These are phyloP conservation scores for Microctonus brassicae DNA, from an alignment of 2,888 invertebrate genomes.

Conservation along the genomic window DNA sequence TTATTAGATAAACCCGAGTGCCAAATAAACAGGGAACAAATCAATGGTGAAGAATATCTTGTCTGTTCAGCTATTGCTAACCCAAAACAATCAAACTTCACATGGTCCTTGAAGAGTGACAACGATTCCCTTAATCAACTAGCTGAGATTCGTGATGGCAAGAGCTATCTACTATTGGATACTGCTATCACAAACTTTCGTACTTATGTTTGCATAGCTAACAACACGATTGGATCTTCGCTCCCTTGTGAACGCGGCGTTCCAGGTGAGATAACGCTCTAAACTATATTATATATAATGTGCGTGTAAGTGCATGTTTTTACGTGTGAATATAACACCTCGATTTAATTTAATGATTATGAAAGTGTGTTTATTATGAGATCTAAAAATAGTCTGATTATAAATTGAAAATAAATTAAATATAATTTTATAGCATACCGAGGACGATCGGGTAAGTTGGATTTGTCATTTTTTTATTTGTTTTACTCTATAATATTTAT, in stretches of 20 bases:
- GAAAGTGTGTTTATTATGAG: no score
- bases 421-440: slow-evolving; percentile 45
- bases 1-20: slow-evolving; percentile 86
- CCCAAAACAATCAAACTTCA: slow-evolving; percentile 82
- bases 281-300: background rate
- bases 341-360: no score
- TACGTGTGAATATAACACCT: no score
- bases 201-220: slow-evolving; percentile 88
- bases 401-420: slow-evolving; percentile 24
- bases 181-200: slow-evolving; percentile 76
- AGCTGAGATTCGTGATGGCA: slow-evolving; percentile 72
- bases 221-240: slow-evolving; percentile 83
- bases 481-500: no score
- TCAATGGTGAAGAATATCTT: slow-evolving; percentile 81
- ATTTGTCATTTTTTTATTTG: background rate
- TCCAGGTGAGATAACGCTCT: slow-evolving; percentile 67
- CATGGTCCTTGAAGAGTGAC: slow-evolving; percentile 87
- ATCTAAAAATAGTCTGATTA: background rate
- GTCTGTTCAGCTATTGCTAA: slow-evolving; percentile 87
- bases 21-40: slow-evolving; percentile 80
- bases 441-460: slow-evolving; percentile 48
- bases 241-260: slow-evolving; percentile 72
- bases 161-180: slow-evolving; percentile 77
- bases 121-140: slow-evolving; percentile 81
- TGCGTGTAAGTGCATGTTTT: background rate